phyloP scores from a whole-genome alignment of 2,888 invertebrate genomes.

The Leucophenga maculata region DNA sequence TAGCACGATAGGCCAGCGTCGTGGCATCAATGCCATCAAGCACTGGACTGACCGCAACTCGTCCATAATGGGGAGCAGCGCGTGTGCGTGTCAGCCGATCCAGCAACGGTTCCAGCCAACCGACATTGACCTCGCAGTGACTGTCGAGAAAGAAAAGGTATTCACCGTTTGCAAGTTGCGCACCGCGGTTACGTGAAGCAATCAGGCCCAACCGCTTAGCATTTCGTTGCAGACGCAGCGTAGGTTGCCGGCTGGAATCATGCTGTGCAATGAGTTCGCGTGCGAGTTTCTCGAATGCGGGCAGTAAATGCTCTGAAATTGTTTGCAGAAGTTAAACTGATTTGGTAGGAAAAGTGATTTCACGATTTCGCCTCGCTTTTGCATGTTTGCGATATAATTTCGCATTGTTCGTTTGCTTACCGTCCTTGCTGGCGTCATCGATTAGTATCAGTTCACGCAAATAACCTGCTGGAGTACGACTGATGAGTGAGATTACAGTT shows the following conservation, averaged over 20 bases:
- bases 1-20: constrained; percentile 69
- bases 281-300: constrained; percentile 34
- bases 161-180: constrained; percentile 61
- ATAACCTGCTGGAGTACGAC: constrained; percentile 56
- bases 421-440: constrained; percentile 66
- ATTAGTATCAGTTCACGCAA: constrained; percentile 66
- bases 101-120: constrained; percentile 73
- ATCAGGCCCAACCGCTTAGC: constrained; percentile 67
- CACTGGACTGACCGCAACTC: constrained; percentile 70
- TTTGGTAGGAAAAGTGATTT: background rate
- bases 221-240: constrained; percentile 51
- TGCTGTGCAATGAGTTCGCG: background rate
- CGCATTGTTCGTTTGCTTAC: constrained; percentile 43
- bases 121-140: constrained; percentile 71
- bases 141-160: constrained; percentile 72
- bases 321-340: background rate
- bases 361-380: too few species aligned
- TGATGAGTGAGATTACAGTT: constrained; percentile 61
- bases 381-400: too few species aligned
- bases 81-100: constrained; percentile 50
- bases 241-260: background rate
- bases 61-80: background rate
- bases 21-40: constrained; percentile 72
- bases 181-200: constrained; percentile 71
- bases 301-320: constrained; percentile 42